Conservation (phyloP, 1,140 invertebrate genomes). For the Papilio glaucus region DNA sequence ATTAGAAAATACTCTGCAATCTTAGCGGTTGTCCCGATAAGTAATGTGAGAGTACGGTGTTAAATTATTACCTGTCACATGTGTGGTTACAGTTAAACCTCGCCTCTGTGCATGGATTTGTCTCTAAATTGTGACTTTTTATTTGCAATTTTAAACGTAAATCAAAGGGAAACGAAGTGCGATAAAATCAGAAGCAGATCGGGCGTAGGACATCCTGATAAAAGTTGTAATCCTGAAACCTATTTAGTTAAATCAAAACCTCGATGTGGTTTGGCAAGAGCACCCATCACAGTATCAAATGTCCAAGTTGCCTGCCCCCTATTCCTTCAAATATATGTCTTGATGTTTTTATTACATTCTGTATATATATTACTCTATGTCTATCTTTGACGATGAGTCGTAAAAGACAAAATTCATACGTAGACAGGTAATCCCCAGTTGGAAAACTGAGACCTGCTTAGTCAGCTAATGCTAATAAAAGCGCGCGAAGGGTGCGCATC, state of each 20-base stretch:
- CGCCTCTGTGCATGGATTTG: not conserved
- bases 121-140: too few relatives aligned
- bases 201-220: too few relatives aligned
- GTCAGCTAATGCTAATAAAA: constrained; percentile 74
- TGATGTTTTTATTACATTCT: too few relatives aligned
- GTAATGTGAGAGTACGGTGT: constrained; percentile 5
- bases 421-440: constrained; percentile 36
- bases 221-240: too few relatives aligned
- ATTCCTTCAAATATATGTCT: not conserved
- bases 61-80: constrained; percentile 25
- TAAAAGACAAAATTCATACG: constrained; percentile 38
- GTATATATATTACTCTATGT: not conserved
- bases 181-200: too few relatives aligned
- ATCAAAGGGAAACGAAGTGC: too few relatives aligned
- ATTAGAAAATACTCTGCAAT: constrained; percentile 55
- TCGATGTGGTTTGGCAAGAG: too few relatives aligned
- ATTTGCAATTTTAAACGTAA: too few relatives aligned
- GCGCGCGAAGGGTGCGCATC: constrained; percentile 50
- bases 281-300: too few relatives aligned
- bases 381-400: constrained; percentile 33
- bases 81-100: not conserved
- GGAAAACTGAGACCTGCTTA: constrained; percentile 52
- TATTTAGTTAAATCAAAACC: too few relatives aligned
- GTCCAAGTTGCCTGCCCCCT: too few relatives aligned
- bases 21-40: constrained; percentile 25